A percentile compares a stretch with the other conserved stretches of the same genome.
phyloP scores from a whole-genome alignment of 2,797 vertebrate species.

The Sebastes melanostomus region DNA sequence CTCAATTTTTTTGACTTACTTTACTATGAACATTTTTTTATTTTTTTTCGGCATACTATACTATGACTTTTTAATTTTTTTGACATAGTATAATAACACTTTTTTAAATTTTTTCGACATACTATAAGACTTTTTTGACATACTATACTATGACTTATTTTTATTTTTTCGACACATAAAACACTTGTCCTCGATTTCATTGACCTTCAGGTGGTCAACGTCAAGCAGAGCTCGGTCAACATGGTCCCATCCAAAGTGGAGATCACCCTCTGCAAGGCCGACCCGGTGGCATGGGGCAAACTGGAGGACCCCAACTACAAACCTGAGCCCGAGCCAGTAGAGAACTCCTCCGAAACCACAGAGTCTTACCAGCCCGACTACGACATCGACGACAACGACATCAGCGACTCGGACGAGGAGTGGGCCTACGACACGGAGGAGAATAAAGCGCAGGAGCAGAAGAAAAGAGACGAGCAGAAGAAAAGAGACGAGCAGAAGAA shows the following conservation, averaged over 20 bases:
- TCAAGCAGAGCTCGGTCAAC: slow-evolving; percentile 85
- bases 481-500: not conserved
- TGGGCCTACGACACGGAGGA: slow-evolving; percentile 53
- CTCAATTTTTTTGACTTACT: no score
- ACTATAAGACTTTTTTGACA: no score
- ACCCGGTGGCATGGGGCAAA: slow-evolving; percentile 88
- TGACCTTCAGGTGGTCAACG: slow-evolving; percentile 82
- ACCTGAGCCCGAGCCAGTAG: slow-evolving; percentile 57
- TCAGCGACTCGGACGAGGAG: slow-evolving; percentile 85
- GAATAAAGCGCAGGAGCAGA: not conserved
- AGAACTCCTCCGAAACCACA: not conserved
- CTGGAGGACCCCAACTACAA: slow-evolving; percentile 87
- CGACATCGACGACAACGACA: slow-evolving; percentile 84
- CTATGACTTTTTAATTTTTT: no score
- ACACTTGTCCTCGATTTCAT: not conserved
- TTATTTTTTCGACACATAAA: no score
- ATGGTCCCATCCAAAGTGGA: slow-evolving; percentile 93
- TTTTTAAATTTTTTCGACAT: fast-evolving
- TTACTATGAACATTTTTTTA: no score
- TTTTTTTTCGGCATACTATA: no score
- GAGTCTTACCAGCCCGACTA: slow-evolving; percentile 37
- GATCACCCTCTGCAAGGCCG: slow-evolving; percentile 86
- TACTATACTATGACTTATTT: no score
- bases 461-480: not conserved
- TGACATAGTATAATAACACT: no score